Base-by-base conservation (phyloP, 1,140 invertebrate genomes). In the Drosophila pseudoobscura region DNA sequence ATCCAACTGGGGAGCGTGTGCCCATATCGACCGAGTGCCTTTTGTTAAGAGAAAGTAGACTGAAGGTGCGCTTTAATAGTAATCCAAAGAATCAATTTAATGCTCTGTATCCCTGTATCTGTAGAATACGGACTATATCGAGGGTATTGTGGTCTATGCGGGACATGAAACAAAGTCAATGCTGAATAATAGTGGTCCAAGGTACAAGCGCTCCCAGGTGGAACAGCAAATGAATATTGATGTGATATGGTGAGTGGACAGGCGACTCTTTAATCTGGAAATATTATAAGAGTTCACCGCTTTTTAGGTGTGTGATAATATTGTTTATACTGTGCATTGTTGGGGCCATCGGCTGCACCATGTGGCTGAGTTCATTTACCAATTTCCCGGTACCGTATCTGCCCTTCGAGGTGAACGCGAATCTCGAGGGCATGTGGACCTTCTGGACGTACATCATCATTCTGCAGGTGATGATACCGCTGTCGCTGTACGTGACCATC, bases 91-190 rank as follows among this genome's bases (percentile, higher is more conserved):
- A 22, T 11, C 9, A 29, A 7, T 20, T 6, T 61, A 17, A 47
- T 0, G 15, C 51, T 39, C 50, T 43, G 45, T 17, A 24, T 15
- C 31, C 45, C 47, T 9, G 20, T 20, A 20, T 61, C 39, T 20
- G 13, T 45, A 91, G 91, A 91, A 91, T 80, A 94, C 93, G 24
- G 93, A 94, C 71, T 99, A 95, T 92, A 94, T 99, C 43, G 98
- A 99, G 91, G 98, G 98, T 60, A 96, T 99, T 80, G 98, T 99
- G 43, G 96, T 99, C 29, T 99, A 99, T 94, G 97, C 98, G 63
- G 97, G 98, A 74, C 97, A 98, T 92, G 98, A 99, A 93, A 99
- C 98, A 1, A 99, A 99, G 93, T 97, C 98, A 1, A 98, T 99
- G 97, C 94, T 99, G 17, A 99, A 99, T 92, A 99, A 99, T 92